phyloP scores from a whole-genome alignment of 1,140 invertebrate genomes.

The Drosophila pallidifrons region DNA sequence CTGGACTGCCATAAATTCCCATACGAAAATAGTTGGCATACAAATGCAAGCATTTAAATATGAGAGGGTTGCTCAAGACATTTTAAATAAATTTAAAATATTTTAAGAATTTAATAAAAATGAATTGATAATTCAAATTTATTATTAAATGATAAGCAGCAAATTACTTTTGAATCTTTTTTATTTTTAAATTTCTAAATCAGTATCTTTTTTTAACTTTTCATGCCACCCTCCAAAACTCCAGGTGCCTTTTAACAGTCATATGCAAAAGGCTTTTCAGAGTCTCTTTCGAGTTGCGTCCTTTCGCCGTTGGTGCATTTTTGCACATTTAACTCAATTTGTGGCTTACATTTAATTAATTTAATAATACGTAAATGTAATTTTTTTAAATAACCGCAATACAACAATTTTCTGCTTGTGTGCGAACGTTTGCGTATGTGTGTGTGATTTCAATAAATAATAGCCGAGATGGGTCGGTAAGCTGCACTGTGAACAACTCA shows the following conservation, averaged over 20 bases:
- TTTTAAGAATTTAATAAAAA: background rate
- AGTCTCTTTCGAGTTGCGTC: constrained; percentile 33
- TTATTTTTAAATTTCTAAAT: background rate
- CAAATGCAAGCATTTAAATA: constrained; percentile 49
- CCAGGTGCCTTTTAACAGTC: constrained; percentile 1
- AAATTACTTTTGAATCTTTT: too few relatives aligned
- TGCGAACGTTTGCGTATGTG: background rate
- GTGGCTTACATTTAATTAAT: constrained; percentile 80
- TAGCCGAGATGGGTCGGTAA: constrained; percentile 21
- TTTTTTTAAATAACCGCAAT: constrained; percentile 59
- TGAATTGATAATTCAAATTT: background rate
- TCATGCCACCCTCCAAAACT: constrained; percentile 24
- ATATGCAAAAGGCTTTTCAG: constrained; percentile 40
- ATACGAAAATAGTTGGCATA: constrained; percentile 69
- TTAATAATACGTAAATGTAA: constrained; percentile 70
- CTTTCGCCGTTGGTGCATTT: constrained; percentile 63
- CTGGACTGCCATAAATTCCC: constrained; percentile 57
- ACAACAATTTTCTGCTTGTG: constrained; percentile 39
- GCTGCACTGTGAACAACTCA: constrained; percentile 8
- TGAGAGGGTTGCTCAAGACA: constrained; percentile 20
- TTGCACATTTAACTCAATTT: constrained; percentile 81
- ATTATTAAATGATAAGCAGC: background rate
- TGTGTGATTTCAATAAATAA: constrained; percentile 33
- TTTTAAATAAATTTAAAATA: constrained; percentile 3
- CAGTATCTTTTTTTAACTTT: constrained; percentile 3